Conservation (phyloP, 2,797 vertebrate genomes). For the Bryconaethiops microstoma region DNA sequence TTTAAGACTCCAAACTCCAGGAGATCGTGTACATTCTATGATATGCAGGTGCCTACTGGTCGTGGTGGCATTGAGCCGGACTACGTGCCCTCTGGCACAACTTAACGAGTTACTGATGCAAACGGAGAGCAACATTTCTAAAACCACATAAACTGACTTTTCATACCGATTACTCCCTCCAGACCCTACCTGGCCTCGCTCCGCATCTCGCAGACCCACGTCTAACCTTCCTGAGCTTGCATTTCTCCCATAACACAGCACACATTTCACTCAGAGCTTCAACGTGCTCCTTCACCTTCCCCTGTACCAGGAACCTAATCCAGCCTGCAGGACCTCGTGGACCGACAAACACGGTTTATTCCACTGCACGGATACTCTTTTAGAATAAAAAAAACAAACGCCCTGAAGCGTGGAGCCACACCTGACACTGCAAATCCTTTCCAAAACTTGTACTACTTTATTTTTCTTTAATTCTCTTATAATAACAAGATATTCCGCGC, state of each 20-base stretch:
- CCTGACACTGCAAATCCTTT: background rate
- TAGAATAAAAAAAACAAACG: background rate
- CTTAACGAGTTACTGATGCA: conserved; percentile 50
- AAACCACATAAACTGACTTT: background rate
- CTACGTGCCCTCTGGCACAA: conserved; percentile 51
- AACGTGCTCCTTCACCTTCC: conserved; percentile 69
- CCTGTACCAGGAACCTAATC: conserved; percentile 65
- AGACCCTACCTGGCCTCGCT: background rate
- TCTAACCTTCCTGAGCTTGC: conserved; percentile 16
- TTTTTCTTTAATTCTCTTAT: background rate
- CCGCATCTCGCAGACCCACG: conserved; percentile 5
- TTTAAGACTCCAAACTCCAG: conserved; percentile 55
- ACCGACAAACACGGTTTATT: background rate
- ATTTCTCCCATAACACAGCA: background rate
- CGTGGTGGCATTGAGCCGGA: conserved; percentile 27
- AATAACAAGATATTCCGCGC: background rate
- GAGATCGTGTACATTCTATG: conserved; percentile 36
- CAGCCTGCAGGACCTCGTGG: conserved; percentile 36
- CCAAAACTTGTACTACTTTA: too few relatives aligned
- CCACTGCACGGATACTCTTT: background rate
- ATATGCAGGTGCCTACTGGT: conserved; percentile 45
- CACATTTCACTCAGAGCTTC: background rate
- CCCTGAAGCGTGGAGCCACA: background rate
- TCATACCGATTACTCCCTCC: background rate
- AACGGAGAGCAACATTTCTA: conserved; percentile 63